A percentile compares a stretch with the other conserved stretches of the same genome.
Evolutionary conservation across 2,113 vertebrate species (phyloP).

Genomic region (Xiphophorus hellerii): DNA sequence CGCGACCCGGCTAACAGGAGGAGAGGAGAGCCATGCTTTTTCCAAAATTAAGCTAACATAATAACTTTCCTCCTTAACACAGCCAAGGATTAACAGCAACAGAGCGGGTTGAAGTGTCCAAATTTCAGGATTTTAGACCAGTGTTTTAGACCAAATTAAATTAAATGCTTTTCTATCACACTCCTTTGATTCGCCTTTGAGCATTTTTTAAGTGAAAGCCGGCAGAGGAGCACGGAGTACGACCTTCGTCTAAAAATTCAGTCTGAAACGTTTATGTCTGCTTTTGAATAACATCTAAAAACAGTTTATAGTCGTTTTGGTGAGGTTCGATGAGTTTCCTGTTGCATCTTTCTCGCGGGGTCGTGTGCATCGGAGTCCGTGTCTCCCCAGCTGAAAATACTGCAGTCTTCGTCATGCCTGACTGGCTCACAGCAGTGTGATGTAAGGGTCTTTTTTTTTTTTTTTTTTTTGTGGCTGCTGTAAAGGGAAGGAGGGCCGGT

Average conservation of each 20-base stretch:
- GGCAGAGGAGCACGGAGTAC: background rate
- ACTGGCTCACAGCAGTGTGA: conserved; percentile 52
- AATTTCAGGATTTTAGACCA: background rate
- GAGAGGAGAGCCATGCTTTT: too few species aligned
- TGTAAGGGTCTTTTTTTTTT: conserved; percentile 31
- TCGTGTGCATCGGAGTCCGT: conserved; percentile 9
- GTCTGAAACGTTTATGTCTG: conserved; percentile 2
- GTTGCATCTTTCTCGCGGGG: background rate
- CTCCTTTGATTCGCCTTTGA: too few species aligned
- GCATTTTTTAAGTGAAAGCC: background rate
- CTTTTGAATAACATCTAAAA: background rate
- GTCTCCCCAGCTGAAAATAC: conserved; percentile 46
- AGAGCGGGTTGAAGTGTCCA: too few species aligned
- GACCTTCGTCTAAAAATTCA: conserved; percentile 19
- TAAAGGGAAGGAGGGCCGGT: conserved; percentile 39
- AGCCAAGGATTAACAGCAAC: background rate
- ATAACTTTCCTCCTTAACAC: too few species aligned
- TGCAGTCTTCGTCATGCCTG: conserved; percentile 64
- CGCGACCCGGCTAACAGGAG: too few species aligned
- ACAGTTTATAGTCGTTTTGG: background rate
- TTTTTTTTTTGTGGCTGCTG: conserved; percentile 19
- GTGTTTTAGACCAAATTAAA: background rate
- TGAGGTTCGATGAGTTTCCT: conserved; percentile 7
- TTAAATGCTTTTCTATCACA: background rate
- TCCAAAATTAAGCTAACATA: too few species aligned